phyloP scores from a whole-genome alignment of 2,113 vertebrate genomes.

The Dasypus novemcinctus region DNA sequence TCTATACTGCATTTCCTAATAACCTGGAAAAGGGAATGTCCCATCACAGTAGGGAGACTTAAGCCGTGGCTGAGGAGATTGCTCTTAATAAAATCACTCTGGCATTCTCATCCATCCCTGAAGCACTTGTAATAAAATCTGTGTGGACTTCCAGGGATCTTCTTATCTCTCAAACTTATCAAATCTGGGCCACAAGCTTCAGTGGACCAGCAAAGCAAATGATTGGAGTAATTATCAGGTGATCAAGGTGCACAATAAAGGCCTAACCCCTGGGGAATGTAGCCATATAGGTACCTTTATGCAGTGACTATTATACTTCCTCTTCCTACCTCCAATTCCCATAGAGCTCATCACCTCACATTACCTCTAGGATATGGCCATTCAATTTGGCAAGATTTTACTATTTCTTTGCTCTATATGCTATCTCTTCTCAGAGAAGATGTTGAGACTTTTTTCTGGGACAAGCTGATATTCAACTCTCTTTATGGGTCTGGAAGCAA shows the following conservation, averaged over 20 bases:
- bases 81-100: neutral
- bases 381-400: neutral
- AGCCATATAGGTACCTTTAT: neutral
- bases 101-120: neutral
- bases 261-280: neutral
- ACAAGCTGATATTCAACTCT: neutral
- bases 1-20: neutral
- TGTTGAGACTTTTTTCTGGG: neutral
- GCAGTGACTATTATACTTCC: neutral
- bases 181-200: neutral
- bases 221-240: neutral
- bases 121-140: neutral
- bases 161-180: neutral
- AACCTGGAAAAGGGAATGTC: neutral
- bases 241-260: neutral
- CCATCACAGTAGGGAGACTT: neutral
- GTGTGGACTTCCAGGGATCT: neutral
- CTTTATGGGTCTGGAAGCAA: neutral
- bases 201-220: neutral
- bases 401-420: neutral
- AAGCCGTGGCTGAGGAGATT: neutral
- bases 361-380: neutral
- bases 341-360: neutral
- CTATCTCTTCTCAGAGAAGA: neutral
- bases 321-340: neutral